These are phyloP conservation scores for Teleopsis dalmanni DNA, from an alignment of 1,140 invertebrate species.

Conservation along the genomic window DNA sequence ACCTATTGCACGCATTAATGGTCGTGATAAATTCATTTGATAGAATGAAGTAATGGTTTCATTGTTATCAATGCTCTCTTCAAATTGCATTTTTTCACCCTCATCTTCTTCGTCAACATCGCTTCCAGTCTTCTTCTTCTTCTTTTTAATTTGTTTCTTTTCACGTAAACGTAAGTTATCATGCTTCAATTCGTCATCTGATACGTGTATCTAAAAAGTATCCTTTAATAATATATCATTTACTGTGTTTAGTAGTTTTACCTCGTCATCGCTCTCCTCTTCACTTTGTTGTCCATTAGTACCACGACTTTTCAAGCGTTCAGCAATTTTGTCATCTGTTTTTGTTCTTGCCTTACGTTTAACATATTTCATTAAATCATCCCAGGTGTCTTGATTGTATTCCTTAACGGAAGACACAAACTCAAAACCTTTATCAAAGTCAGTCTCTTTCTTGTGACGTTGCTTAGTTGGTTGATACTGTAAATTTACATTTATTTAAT, in stretches of 20 bases:
- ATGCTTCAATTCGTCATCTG: slow-evolving; percentile 64
- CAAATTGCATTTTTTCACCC: slow-evolving; percentile 57
- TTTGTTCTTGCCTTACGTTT: slow-evolving; percentile 71
- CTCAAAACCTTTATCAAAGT: slow-evolving; percentile 67
- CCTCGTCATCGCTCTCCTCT: slow-evolving; percentile 31
- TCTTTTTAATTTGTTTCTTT: slow-evolving; percentile 54
- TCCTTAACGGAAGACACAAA: slow-evolving; percentile 65
- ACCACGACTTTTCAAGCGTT: slow-evolving; percentile 48
- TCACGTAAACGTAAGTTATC: slow-evolving; percentile 55
- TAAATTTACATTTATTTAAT: slow-evolving; percentile 12
- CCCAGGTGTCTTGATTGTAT: slow-evolving; percentile 77
- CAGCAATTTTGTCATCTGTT: slow-evolving; percentile 71
- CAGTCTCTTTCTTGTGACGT: slow-evolving; percentile 60
- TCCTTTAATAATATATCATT: too few species aligned
- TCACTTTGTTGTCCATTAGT: slow-evolving; percentile 21
- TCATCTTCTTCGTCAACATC: slow-evolving; percentile 47
- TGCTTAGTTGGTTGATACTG: slow-evolving; percentile 74
- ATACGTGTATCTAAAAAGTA: slow-evolving; percentile 46
- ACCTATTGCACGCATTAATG: slow-evolving; percentile 80
- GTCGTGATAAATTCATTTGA: slow-evolving; percentile 88
- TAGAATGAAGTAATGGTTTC: slow-evolving; percentile 73
- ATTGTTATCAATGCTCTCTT: slow-evolving; percentile 61
- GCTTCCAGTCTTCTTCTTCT: slow-evolving; percentile 42
- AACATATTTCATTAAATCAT: slow-evolving; percentile 74
- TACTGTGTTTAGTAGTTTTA: slow-evolving; percentile 21